phyloP scores from a whole-genome alignment of 2,797 vertebrate species.

The Melanotaenia maccullochi region DNA sequence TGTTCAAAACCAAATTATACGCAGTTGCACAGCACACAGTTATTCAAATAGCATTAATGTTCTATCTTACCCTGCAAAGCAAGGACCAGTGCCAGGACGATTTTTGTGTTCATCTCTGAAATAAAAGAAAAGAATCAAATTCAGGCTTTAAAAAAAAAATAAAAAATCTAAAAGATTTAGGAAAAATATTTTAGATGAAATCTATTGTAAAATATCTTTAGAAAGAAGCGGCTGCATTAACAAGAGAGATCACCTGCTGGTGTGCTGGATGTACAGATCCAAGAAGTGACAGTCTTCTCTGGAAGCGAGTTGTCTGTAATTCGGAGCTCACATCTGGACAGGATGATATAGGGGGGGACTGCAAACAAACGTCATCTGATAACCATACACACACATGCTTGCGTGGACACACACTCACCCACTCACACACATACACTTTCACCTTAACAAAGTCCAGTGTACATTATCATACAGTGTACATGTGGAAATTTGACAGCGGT shows the following conservation, averaged over 20 bases:
- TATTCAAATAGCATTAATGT: slow-evolving; percentile 6
- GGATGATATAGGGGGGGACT: slow-evolving; percentile 82
- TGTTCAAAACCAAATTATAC: neutral
- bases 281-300: slow-evolving; percentile 78
- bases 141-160: slow-evolving; percentile 10
- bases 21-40: neutral
- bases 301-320: slow-evolving; percentile 79
- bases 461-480: slow-evolving; percentile 53
- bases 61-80: slow-evolving; percentile 83
- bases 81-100: slow-evolving; percentile 76
- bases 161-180: neutral
- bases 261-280: slow-evolving; percentile 71
- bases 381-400: slow-evolving; percentile 62
- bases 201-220: neutral
- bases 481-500: slow-evolving; percentile 59
- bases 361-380: slow-evolving; percentile 82
- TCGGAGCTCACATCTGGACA: slow-evolving; percentile 73
- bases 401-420: slow-evolving; percentile 31
- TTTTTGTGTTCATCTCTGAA: slow-evolving; percentile 82
- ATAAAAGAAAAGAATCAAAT: slow-evolving; percentile 34
- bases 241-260: slow-evolving; percentile 69
- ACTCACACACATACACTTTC: slow-evolving; percentile 43
- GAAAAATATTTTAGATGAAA: slow-evolving; percentile 2
- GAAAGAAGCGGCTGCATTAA: slow-evolving; percentile 8
- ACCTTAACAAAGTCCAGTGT: slow-evolving; percentile 83